Conservation (phyloP, 1,140 invertebrate species). For the Alviniconcha marisindica region DNA sequence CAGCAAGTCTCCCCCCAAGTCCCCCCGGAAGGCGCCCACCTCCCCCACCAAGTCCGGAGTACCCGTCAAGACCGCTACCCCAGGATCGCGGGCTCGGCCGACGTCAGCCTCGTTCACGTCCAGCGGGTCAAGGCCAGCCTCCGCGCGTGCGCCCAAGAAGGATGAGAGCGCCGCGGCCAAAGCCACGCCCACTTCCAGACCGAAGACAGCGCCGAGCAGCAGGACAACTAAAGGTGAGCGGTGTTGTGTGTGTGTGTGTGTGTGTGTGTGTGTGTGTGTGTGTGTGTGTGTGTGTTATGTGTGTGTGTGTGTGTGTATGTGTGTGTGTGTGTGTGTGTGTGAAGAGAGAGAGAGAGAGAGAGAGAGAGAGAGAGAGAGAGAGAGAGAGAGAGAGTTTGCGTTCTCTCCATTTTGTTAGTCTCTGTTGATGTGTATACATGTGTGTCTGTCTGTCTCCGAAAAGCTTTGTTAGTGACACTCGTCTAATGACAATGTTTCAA, state of each 20-base stretch:
- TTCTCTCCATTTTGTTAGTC: too few species aligned
- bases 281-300: constrained; percentile 17
- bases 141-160: constrained; percentile 28
- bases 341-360: too few species aligned
- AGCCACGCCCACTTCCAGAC: constrained; percentile 16
- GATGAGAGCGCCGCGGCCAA: background rate
- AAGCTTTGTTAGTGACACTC: too few species aligned
- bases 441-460: background rate
- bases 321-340: background rate
- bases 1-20: constrained; percentile 1
- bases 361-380: too few species aligned
- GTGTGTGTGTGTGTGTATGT: background rate
- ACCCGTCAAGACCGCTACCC: constrained; percentile 35
- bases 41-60: constrained; percentile 30
- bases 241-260: constrained; percentile 21
- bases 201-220: constrained; percentile 11
- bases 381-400: background rate
- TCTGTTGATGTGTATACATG: too few species aligned
- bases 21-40: constrained; percentile 18
- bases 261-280: constrained; percentile 1
- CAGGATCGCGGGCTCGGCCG: background rate
- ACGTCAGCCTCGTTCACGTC: background rate
- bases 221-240: constrained; percentile 21
- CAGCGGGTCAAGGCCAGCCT: constrained; percentile 4
- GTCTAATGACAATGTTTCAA: too few species aligned